These are phyloP conservation scores for Gila robusta DNA, from an alignment of 2,797 vertebrate genomes.

Conservation along the genomic window DNA sequence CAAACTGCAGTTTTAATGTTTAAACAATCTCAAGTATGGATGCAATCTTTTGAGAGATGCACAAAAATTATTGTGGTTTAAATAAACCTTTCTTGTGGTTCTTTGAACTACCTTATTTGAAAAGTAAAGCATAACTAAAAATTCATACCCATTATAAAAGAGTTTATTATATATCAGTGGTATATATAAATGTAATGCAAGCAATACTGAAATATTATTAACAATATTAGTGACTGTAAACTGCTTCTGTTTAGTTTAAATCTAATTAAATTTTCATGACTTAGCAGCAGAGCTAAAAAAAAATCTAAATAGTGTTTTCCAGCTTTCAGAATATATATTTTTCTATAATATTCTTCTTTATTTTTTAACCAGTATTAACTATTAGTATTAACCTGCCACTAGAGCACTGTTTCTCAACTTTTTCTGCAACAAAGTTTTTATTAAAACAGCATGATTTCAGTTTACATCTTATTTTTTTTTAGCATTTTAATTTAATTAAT, in stretches of 20 bases:
- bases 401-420: neutral
- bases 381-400: neutral
- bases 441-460: neutral
- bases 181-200: neutral
- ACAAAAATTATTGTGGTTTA: neutral
- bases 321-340: neutral
- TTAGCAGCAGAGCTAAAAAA: neutral
- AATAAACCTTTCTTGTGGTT: neutral
- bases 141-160: neutral
- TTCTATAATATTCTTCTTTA: neutral
- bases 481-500: neutral
- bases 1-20: neutral
- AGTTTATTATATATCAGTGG: neutral
- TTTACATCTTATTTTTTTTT: neutral
- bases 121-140: neutral
- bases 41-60: too few species aligned
- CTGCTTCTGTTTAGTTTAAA: constrained; percentile 3
- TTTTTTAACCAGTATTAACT: neutral
- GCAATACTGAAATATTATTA: neutral
- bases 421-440: neutral
- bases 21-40: too few species aligned
- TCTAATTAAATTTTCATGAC: neutral
- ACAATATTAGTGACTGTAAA: constrained; percentile 18
- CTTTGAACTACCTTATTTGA: neutral
- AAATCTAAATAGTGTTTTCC: neutral